phyloP scores from a whole-genome alignment of 2,888 invertebrate genomes.

The Pandemis corylana region DNA sequence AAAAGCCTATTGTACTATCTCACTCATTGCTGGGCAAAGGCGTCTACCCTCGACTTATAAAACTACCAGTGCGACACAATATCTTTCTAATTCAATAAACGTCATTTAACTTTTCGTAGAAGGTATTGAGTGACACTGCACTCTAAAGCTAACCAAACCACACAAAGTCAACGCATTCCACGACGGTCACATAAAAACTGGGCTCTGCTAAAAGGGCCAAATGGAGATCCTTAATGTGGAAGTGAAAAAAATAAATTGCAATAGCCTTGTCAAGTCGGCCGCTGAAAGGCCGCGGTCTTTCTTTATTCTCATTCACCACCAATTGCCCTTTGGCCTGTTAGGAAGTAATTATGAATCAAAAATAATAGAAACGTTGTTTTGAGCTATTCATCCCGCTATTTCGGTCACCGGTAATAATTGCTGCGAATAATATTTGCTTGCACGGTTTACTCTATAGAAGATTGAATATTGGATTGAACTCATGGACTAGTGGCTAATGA shows the following conservation, averaged over 20 bases:
- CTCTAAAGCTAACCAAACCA: neutral
- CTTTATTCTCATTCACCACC: neutral
- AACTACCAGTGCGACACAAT: too few species aligned
- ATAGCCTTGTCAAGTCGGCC: neutral
- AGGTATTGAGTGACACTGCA: neutral
- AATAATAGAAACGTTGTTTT: neutral
- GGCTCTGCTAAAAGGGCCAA: neutral
- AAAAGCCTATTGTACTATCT: too few species aligned
- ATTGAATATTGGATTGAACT: slow-evolving; percentile 23
- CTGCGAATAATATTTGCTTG: slow-evolving; percentile 9
- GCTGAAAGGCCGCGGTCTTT: slow-evolving; percentile 1
- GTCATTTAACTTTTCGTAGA: too few species aligned
- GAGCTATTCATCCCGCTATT: neutral
- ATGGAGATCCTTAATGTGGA: neutral
- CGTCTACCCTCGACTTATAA: too few species aligned
- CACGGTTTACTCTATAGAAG: slow-evolving; percentile 10
- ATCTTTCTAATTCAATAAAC: too few species aligned
- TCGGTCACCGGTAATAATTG: slow-evolving; percentile 6
- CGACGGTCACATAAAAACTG: neutral
- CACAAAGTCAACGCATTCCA: neutral
- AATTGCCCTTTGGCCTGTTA: neutral
- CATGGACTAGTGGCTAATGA: slow-evolving; percentile 20
- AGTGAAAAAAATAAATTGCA: slow-evolving; percentile 12
- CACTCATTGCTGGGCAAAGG: too few species aligned
- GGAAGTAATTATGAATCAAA: neutral